These are phyloP conservation scores for Lepidocolaptes lacrymiger DNA, from an alignment of 2,797 vertebrate genomes.

Conservation along the genomic window DNA sequence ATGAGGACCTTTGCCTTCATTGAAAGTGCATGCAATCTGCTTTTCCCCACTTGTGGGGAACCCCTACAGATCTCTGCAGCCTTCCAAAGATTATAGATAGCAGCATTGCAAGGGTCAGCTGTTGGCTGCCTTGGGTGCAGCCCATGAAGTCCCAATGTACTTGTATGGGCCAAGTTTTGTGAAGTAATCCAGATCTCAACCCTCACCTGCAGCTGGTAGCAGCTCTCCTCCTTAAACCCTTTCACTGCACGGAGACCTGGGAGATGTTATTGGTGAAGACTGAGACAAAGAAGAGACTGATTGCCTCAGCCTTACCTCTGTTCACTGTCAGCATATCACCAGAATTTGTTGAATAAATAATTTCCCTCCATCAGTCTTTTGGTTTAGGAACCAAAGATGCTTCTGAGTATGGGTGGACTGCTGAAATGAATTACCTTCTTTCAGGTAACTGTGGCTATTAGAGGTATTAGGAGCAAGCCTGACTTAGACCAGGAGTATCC, in stretches of 20 bases:
- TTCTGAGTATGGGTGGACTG: neutral
- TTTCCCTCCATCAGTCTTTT: neutral
- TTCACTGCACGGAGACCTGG: neutral
- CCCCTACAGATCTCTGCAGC: neutral
- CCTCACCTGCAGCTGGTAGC: neutral
- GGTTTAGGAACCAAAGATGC: neutral
- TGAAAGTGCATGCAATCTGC: neutral
- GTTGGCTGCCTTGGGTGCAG: neutral
- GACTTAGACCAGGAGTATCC: neutral
- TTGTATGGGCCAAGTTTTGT: neutral
- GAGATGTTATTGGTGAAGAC: neutral
- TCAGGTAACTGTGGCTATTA: neutral
- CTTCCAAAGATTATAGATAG: neutral
- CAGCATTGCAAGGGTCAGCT: neutral
- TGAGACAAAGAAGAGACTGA: neutral
- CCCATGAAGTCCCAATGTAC: neutral
- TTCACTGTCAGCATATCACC: neutral
- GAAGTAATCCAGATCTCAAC: neutral
- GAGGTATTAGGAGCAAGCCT: neutral
- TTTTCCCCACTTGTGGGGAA: neutral
- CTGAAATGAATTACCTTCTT: neutral
- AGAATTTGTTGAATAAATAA: neutral
- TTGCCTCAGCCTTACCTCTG: neutral
- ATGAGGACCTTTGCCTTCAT: neutral
- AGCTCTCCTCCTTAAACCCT: neutral